Percentiles rank a stretch among this genome's conserved stretches.
Evolutionary conservation across 1,140 invertebrate genomes (phyloP).

Genomic region (Drosophila repleta): DNA sequence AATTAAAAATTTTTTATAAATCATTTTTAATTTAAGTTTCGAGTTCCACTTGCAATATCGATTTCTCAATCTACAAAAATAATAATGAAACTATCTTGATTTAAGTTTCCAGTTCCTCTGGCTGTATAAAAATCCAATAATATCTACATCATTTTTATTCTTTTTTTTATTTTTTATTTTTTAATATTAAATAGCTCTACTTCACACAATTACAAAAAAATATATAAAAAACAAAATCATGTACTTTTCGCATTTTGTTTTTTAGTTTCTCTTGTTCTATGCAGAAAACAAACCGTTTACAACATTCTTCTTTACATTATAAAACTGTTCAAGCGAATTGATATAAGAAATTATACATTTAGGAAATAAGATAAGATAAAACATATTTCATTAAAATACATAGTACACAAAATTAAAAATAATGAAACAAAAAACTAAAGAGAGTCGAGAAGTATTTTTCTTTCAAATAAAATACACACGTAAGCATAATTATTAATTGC

Average conservation of each 20-base stretch:
- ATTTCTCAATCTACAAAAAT: too few relatives aligned
- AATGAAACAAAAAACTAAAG: slow-evolving; percentile 61
- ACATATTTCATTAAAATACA: slow-evolving; percentile 31
- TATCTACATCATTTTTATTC: slow-evolving; percentile 44
- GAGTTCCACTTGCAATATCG: not conserved
- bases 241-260: slow-evolving; percentile 27
- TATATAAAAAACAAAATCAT: slow-evolving; percentile 14
- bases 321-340: slow-evolving; percentile 40
- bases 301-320: slow-evolving; percentile 47
- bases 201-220: slow-evolving; percentile 53
- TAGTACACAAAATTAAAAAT: slow-evolving; percentile 57
- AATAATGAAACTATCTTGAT: too few relatives aligned
- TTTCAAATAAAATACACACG: slow-evolving; percentile 53
- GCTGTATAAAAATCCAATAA: slow-evolving; percentile 56
- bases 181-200: slow-evolving; percentile 73
- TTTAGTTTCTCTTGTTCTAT: slow-evolving; percentile 9
- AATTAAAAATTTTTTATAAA: too few relatives aligned
- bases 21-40: not conserved
- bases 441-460: slow-evolving; percentile 19
- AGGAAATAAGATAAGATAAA: slow-evolving; percentile 40
- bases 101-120: slow-evolving; percentile 50
- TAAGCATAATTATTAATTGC: slow-evolving; percentile 29
- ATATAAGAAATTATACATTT: slow-evolving; percentile 33
- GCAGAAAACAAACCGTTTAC: slow-evolving; percentile 48
- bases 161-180: slow-evolving; percentile 47